A percentile compares a stretch with the other conserved stretches of the same genome.
phyloP scores from a whole-genome alignment of 2,797 vertebrate species.

The Hephaestus fuliginosus region DNA sequence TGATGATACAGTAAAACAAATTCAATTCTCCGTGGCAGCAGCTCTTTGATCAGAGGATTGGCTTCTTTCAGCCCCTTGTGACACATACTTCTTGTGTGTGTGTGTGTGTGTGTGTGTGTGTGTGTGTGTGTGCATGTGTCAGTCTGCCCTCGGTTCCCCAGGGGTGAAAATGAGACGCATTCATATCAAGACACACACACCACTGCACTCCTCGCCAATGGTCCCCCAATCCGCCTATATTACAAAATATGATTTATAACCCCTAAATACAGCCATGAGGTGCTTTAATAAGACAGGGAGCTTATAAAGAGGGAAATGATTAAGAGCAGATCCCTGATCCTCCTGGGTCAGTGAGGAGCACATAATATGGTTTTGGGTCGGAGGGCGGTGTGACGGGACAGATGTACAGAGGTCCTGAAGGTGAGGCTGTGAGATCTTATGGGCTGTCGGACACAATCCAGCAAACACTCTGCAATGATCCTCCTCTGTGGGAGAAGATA shows the following conservation, averaged over 20 bases:
- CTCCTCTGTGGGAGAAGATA: constrained; percentile 64
- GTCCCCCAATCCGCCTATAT: constrained; percentile 68
- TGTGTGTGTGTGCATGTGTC: constrained; percentile 14
- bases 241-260: constrained; percentile 84
- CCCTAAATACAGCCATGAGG: constrained; percentile 75
- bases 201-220: constrained; percentile 43
- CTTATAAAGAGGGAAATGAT: constrained; percentile 83
- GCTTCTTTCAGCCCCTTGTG: constrained; percentile 62
- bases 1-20: constrained; percentile 67
- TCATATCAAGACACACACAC: constrained; percentile 69
- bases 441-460: constrained; percentile 57
- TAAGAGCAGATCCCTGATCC: constrained; percentile 80
- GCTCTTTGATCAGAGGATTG: constrained; percentile 80
- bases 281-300: constrained; percentile 82
- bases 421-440: constrained; percentile 52
- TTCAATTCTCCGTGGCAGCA: constrained; percentile 53
- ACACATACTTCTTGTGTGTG: constrained; percentile 42
- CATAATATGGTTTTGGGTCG: constrained; percentile 52
- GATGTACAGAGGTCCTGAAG: constrained; percentile 62
- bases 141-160: constrained; percentile 62
- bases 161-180: constrained; percentile 77
- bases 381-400: constrained; percentile 39
- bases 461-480: constrained; percentile 36
- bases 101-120: constrained; percentile 2
- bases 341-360: constrained; percentile 68